phyloP scores from a whole-genome alignment of 64 coral and sea anemone species.

The Catalaphyllia jardinei region DNA sequence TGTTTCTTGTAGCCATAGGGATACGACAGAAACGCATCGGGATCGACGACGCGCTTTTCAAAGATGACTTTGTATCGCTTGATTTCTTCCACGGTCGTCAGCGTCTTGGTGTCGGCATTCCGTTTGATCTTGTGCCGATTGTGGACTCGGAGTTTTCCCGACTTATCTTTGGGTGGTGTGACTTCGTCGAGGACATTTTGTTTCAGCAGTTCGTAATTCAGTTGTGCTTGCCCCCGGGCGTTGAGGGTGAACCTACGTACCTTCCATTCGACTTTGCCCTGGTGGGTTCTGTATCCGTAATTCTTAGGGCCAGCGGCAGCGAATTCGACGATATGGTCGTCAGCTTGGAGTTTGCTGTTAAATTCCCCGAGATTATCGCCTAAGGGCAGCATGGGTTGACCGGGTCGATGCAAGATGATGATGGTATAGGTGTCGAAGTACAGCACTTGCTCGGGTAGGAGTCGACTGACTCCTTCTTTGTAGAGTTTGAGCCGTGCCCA shows the following conservation, averaged over 20 bases:
- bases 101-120: background rate
- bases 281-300: background rate
- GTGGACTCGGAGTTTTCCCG: background rate
- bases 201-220: constrained; percentile 3
- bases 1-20: too few relatives aligned
- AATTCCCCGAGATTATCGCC: constrained; percentile 41
- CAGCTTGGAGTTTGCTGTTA: background rate
- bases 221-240: background rate
- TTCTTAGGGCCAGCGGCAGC: constrained; percentile 31
- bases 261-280: constrained; percentile 1
- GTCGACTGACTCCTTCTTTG: background rate
- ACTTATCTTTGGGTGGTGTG: background rate
- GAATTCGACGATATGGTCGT: background rate
- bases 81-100: too few relatives aligned
- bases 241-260: constrained; percentile 7
- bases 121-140: background rate
- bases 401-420: constrained; percentile 5
- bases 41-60: too few relatives aligned
- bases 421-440: constrained; percentile 40
- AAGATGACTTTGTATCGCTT: too few relatives aligned
- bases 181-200: background rate
- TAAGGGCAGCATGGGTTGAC: background rate
- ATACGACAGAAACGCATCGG: too few relatives aligned
- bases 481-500: constrained; percentile 40
- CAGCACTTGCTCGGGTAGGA: background rate